Conservation (phyloP, 2,888 invertebrate species). For the Sipha maydis region DNA sequence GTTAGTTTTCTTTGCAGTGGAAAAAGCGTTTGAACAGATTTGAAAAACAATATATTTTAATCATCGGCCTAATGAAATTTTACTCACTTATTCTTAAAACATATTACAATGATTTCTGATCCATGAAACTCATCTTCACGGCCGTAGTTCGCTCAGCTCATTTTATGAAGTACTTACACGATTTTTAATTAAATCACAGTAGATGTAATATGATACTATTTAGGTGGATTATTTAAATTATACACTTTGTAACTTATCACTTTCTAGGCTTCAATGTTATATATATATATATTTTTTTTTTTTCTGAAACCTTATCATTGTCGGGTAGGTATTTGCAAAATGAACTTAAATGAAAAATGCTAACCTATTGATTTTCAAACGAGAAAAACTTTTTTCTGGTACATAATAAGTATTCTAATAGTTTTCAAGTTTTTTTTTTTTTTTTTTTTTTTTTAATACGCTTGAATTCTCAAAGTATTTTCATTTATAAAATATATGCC, state of each 20-base stretch:
- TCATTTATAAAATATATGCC: background rate
- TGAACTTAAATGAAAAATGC: conserved; percentile 47
- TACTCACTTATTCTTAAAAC: background rate
- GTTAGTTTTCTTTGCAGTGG: no score
- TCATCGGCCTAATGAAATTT: background rate
- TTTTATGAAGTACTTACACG: background rate
- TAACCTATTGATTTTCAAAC: conserved; percentile 41
- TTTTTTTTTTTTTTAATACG: background rate
- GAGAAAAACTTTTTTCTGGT: conserved; percentile 22
- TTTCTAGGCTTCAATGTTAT: conserved; percentile 30
- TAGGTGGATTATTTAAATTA: conserved; percentile 45
- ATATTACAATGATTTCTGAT: background rate
- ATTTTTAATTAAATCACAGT: conserved; percentile 47
- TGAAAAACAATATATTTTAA: background rate
- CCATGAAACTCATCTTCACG: background rate
- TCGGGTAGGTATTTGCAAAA: conserved; percentile 13
- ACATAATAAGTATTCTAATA: conserved; percentile 20
- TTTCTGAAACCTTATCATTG: conserved; percentile 40
- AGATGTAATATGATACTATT: conserved; percentile 27
- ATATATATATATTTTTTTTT: background rate
- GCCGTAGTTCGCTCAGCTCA: background rate
- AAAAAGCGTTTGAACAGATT: no score
- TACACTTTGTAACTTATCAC: conserved; percentile 44
- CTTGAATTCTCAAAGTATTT: conserved; percentile 34
- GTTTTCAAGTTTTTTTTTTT: conserved; percentile 32